Evolutionary conservation across 2,888 invertebrate genomes (phyloP), one percentile per base, ranked within the genome.

Genomic region (Drosophila picticornis): DNA sequence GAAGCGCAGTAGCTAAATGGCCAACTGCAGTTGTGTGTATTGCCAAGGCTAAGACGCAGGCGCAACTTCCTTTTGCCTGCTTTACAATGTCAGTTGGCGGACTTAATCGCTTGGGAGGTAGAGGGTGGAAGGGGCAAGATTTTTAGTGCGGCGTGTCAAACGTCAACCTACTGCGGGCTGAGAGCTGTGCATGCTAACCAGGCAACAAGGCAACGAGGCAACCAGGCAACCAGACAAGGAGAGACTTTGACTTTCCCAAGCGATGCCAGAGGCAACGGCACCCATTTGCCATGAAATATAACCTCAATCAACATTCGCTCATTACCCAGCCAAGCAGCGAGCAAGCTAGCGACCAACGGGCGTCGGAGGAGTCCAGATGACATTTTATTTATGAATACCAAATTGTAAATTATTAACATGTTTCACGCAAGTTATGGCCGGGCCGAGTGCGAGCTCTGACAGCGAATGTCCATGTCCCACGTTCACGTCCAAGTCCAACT

Each of bases 381-480:
- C 91, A 90, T 88, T 91, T 92, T 93, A 93, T 93, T 93, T 93
- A 93, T 93, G 92, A 92, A 91, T 92, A 92, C 92, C 91, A 93
- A 93, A 93, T 93, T 93, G 93, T 93, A 93, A 93, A 93, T 92
- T 93, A 93, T 93, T 92, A 92, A 92, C 92, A 88, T 91, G 92
- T 92, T 92, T 88, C 81, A 83, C 91, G 88, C 86, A 90, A 91
- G 87, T 91, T 90, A 92, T 92, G 88, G 88, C 81, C 84, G 70
- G 75, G 72, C 64, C 63, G 56, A 65, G 75, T 72, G 79, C 67
- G 65, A 68, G 61, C 77, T 74, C 77, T 81, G 81, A 81, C 74
- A 73, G 71, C 71, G 64, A 72, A 71, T 60, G 66, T 67, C 63
- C 71, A 78, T 80, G 77, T 78, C 59, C 71, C 40, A 66, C 51